Base-by-base conservation (phyloP, 1,140 invertebrate species). In the Choristoneura fumiferana region DNA sequence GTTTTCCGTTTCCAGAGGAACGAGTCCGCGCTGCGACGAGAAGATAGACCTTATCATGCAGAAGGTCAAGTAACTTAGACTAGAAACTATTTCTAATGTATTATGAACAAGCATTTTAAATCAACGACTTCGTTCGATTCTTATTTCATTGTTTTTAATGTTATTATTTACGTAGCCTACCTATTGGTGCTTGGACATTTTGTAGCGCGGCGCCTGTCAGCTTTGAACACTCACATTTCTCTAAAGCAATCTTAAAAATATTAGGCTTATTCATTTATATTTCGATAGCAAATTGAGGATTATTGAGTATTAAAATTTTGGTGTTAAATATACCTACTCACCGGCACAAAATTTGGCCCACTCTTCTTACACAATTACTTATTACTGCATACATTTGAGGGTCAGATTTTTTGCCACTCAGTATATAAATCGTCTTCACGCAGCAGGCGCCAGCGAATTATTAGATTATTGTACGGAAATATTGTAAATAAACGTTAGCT, bases 1-100 rank as follows among this genome's bases (percentile, higher is more conserved):
- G 22, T 29, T 29, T 29, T 29, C 22, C 61, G 12, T 57, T 60
- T 62, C 13, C 81, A 88, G 93, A 55, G 96, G 96, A 18, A 92
- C 91, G 15, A 97, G 96, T 33, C 90, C 93, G 66, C 92, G 96
- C 60, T 90, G 97, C 53, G 96, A 98, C 79, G 92, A 94, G 65
- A 90, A 96, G 49, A 94, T 98, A 63, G 94, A 95, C 67, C 87
- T 92, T 64, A 93, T 96, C 54, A 90, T 92, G 73, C 90, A 91
- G 76, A 93, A 93, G 68, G 77, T 94, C 36, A 82, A 82, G 73
- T 82, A 69, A 38, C 49, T 18, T 49, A 49, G 43, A 1, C 43
- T 49, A 49, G 43, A 29, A 3, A 29, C 22, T 6, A 3, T 2
- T 29, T 8, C 1, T 13, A n/a, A 4, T n/a, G 37, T 38, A n/a